Conservation (phyloP, 1,140 invertebrate genomes). For the Pomacea maculata region DNA sequence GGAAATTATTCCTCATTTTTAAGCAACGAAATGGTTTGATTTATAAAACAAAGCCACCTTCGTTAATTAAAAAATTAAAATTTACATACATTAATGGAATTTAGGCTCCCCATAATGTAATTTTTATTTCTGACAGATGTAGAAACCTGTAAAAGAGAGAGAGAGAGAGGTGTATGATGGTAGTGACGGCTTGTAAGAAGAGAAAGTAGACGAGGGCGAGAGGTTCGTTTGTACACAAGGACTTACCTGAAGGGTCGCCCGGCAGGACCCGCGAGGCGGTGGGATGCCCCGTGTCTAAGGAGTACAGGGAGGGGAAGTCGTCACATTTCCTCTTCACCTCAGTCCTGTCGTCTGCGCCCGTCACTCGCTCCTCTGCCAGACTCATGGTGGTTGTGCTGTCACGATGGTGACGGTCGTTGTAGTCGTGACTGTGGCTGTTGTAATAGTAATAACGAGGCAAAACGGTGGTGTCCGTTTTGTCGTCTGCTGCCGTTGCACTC, state of each 20-base stretch:
- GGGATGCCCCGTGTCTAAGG: slow-evolving; percentile 46
- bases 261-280: slow-evolving; percentile 34
- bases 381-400: slow-evolving; percentile 22
- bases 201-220: too few relatives aligned
- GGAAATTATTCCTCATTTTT: too few relatives aligned
- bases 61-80: too few relatives aligned
- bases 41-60: too few relatives aligned
- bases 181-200: too few relatives aligned
- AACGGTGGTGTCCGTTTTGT: slow-evolving; percentile 20
- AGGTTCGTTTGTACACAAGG: not conserved
- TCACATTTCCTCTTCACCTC: slow-evolving; percentile 42
- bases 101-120: too few relatives aligned
- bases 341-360: slow-evolving; percentile 29
- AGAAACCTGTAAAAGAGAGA: not conserved
- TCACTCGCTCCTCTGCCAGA: slow-evolving; percentile 35
- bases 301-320: slow-evolving; percentile 62
- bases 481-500: slow-evolving; percentile 13
- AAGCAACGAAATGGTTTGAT: too few relatives aligned
- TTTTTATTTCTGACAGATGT: too few relatives aligned
- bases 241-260: slow-evolving; percentile 61
- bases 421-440: slow-evolving; percentile 4
- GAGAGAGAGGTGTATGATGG: too few relatives aligned
- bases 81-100: too few relatives aligned
- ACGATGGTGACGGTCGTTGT: not conserved
- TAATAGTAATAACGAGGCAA: slow-evolving; percentile 23